phyloP scores from a whole-genome alignment of 2,888 invertebrate species.

The Pristionchus mayeri region DNA sequence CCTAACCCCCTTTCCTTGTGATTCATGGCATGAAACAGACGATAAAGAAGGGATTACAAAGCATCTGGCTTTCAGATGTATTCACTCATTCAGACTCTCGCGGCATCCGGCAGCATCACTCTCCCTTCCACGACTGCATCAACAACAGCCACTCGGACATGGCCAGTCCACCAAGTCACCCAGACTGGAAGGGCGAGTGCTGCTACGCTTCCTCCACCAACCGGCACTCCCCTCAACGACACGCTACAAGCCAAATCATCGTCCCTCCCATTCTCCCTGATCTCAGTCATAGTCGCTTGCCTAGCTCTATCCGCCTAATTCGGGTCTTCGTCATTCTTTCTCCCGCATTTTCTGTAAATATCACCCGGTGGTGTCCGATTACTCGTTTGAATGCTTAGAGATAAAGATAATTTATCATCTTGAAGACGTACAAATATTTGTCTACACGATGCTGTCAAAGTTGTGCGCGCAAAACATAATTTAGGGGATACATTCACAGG shows the following conservation, averaged over 20 bases:
- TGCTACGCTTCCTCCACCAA: neutral
- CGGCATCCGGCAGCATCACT: neutral
- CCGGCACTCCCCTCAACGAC: neutral
- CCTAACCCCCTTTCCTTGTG: too few species aligned
- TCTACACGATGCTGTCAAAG: neutral
- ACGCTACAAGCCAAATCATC: neutral
- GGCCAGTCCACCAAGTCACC: neutral
- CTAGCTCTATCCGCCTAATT: neutral
- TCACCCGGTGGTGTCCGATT: neutral
- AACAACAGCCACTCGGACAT: neutral
- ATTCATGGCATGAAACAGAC: neutral
- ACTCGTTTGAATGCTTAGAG: neutral
- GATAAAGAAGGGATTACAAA: neutral
- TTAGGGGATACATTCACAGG: too few species aligned
- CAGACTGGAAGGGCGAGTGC: too few species aligned
- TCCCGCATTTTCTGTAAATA: constrained; percentile 10
- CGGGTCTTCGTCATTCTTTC: neutral
- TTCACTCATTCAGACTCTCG: neutral
- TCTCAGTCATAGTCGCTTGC: neutral
- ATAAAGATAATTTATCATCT: neutral
- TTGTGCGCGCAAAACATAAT: too few species aligned
- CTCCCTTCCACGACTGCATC: neutral
- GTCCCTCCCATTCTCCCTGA: neutral
- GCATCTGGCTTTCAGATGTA: neutral
- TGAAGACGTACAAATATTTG: neutral